Conservation (phyloP, 2,113 vertebrate genomes). For the Sapajus apella region DNA sequence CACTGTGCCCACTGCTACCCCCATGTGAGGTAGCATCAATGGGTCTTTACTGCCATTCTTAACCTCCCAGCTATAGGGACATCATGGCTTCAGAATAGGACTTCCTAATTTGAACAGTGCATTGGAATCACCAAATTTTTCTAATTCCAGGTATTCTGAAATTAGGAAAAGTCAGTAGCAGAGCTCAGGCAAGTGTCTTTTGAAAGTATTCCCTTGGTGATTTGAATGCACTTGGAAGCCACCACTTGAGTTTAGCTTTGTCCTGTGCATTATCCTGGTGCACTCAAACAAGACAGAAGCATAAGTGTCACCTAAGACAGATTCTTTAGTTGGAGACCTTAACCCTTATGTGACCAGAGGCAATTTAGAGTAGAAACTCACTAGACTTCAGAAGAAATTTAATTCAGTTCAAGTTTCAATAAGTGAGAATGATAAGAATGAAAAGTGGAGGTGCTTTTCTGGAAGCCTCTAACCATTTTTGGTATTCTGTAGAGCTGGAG, state of each 20-base stretch:
- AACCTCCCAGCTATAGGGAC: not conserved
- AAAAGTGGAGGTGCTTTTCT: not conserved
- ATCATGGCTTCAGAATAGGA: not conserved
- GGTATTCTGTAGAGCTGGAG: not conserved
- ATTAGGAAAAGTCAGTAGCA: not conserved
- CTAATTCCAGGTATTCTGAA: not conserved
- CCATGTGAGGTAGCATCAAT: accelerated
- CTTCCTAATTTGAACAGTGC: not conserved
- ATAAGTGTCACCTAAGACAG: not conserved
- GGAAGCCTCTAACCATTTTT: not conserved
- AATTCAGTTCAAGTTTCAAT: not conserved
- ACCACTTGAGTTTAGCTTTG: not conserved
- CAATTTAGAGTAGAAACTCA: not conserved
- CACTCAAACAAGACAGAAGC: not conserved
- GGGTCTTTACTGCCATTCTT: not conserved
- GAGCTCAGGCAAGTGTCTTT: not conserved
- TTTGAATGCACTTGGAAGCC: not conserved
- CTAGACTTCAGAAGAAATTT: not conserved
- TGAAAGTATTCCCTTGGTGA: not conserved
- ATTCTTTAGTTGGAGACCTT: not conserved
- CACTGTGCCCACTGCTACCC: not conserved
- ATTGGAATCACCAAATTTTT: not conserved
- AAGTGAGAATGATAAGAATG: not conserved
- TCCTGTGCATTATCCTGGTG: accelerated
- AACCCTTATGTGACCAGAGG: not conserved